Evolutionary conservation across 2,113 vertebrate species (phyloP).

Genomic region (Athene cunicularia): DNA sequence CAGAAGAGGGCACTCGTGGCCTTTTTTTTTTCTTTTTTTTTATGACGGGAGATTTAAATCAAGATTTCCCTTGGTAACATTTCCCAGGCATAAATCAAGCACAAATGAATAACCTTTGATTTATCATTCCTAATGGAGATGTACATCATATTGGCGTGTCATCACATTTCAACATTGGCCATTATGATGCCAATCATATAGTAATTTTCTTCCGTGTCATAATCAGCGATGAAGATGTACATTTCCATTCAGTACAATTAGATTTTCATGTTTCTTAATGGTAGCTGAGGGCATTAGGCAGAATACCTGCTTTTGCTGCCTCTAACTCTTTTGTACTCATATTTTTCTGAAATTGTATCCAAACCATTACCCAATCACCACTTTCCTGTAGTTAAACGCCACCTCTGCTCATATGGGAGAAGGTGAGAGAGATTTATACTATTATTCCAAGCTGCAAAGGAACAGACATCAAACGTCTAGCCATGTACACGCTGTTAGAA

Average conservation of each 20-base stretch:
- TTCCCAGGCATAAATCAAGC: conserved; percentile 71
- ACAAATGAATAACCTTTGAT: conserved; percentile 76
- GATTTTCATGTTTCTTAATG: conserved; percentile 64
- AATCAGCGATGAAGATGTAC: conserved; percentile 67
- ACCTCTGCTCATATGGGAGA: not conserved
- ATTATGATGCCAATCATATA: conserved; percentile 71
- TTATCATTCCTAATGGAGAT: conserved; percentile 74
- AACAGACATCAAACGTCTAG: not conserved
- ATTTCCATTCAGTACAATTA: conserved; percentile 67
- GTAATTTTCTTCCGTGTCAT: conserved; percentile 67
- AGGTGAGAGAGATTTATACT: not conserved
- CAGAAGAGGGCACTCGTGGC: conserved; percentile 63
- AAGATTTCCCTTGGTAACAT: conserved; percentile 67
- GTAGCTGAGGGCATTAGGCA: conserved; percentile 55
- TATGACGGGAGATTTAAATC: conserved; percentile 28
- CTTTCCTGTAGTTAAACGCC: not conserved
- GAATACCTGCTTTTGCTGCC: conserved; percentile 24
- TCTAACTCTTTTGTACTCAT: conserved; percentile 17
- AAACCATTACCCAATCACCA: conserved; percentile 27
- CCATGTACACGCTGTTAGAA: not conserved
- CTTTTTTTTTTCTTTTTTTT: not conserved
- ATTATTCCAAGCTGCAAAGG: not conserved
- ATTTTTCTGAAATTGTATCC: conserved; percentile 32
- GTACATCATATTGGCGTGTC: conserved; percentile 73
- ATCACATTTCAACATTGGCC: conserved; percentile 71